phyloP scores from a whole-genome alignment of 2,113 vertebrate genomes.

The Peromyscus polionotus region DNA sequence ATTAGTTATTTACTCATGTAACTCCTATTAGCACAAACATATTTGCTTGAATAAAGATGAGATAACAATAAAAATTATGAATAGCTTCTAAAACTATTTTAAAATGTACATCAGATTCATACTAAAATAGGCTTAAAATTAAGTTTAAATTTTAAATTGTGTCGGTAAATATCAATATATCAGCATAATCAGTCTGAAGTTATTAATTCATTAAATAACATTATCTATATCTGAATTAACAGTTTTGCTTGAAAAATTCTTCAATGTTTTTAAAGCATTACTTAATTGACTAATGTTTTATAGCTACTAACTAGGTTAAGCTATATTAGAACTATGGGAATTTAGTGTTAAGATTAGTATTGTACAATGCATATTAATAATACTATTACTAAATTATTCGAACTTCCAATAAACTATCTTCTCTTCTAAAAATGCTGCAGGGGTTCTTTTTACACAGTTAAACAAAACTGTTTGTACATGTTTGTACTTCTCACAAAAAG shows the following conservation, averaged over 20 bases:
- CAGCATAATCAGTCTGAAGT: slow-evolving; percentile 8
- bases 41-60: slow-evolving; percentile 67
- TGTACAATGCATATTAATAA: slow-evolving; percentile 25
- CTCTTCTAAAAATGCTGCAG: slow-evolving; percentile 1
- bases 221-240: slow-evolving; percentile 13
- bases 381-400: slow-evolving; percentile 18
- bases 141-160: not conserved
- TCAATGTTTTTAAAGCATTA: slow-evolving; percentile 35
- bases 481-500: slow-evolving; percentile 5
- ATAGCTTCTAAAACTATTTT: slow-evolving; percentile 66
- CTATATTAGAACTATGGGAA: slow-evolving; percentile 8
- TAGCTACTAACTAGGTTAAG: slow-evolving; percentile 16
- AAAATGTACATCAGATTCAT: slow-evolving; percentile 23
- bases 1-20: slow-evolving; percentile 76
- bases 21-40: slow-evolving; percentile 67
- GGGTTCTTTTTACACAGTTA: not conserved
- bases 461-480: not conserved
- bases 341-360: slow-evolving; percentile 38
- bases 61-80: slow-evolving; percentile 44
- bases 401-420: not conserved
- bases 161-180: not conserved
- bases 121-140: slow-evolving; percentile 14
- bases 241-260: slow-evolving; percentile 31
- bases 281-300: slow-evolving; percentile 44
- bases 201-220: slow-evolving; percentile 41